A percentile compares a stretch with the other conserved stretches of the same genome.
Conservation (phyloP, 2,888 invertebrate species). For the Eupithecia inturbata region DNA sequence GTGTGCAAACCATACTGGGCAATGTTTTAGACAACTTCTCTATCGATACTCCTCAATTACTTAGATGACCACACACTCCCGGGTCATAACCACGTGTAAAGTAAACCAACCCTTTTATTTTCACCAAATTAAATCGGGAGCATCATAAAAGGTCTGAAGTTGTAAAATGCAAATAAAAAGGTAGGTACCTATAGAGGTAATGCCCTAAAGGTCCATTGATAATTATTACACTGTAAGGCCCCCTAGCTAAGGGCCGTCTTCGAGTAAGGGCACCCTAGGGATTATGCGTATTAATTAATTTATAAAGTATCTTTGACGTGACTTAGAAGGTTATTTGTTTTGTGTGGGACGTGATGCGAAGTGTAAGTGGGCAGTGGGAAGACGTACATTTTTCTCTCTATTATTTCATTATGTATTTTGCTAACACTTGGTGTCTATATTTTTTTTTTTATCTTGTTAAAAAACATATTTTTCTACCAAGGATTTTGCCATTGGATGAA, state of each 20-base stretch:
- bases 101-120: slow-evolving; percentile 54
- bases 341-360: slow-evolving; percentile 40
- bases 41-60: slow-evolving; percentile 28
- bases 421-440: not conserved
- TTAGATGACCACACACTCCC: slow-evolving; percentile 30
- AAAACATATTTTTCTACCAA: not conserved
- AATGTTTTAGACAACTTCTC: not conserved
- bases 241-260: slow-evolving; percentile 50
- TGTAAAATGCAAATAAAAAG: slow-evolving; percentile 73
- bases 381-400: not conserved
- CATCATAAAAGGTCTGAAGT: slow-evolving; percentile 57
- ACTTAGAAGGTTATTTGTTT: slow-evolving; percentile 61
- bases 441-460: not conserved
- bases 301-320: slow-evolving; percentile 64
- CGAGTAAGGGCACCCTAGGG: slow-evolving; percentile 64
- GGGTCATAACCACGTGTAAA: slow-evolving; percentile 45
- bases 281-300: slow-evolving; percentile 74
- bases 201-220: slow-evolving; percentile 78
- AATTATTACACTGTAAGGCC: slow-evolving; percentile 76
- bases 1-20: not conserved
- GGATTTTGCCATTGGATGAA: not conserved
- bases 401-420: not conserved
- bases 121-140: slow-evolving; percentile 62
- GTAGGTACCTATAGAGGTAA: slow-evolving; percentile 44
- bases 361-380: slow-evolving; percentile 17